Conservation (phyloP, 2,888 invertebrate genomes). For the Cynaeus angustus region DNA sequence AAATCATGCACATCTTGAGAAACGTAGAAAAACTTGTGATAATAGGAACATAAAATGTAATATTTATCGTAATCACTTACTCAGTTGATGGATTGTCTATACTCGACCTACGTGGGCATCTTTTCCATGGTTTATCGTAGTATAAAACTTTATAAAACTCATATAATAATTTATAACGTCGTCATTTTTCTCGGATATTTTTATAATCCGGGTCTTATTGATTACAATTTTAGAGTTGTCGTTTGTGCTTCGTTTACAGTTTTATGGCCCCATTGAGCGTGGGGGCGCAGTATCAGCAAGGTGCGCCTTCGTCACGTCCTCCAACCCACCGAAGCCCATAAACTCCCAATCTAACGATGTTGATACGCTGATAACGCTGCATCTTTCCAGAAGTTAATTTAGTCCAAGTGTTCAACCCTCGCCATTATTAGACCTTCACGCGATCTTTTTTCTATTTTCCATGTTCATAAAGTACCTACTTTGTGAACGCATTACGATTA, state of each 20-base stretch:
- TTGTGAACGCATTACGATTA: slow-evolving; percentile 40
- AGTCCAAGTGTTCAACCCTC: slow-evolving; percentile 56
- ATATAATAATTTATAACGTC: no score
- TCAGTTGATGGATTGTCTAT: no score
- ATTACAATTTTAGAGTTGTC: no score
- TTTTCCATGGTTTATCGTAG: no score
- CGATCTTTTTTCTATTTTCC: slow-evolving; percentile 45
- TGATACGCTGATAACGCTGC: slow-evolving; percentile 61
- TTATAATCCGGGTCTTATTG: no score
- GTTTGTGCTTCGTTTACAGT: background rate
- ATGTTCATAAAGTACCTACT: slow-evolving; percentile 40
- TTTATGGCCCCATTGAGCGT: background rate
- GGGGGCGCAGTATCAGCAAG: slow-evolving; percentile 44
- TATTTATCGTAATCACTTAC: no score
- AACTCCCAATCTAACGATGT: slow-evolving; percentile 61
- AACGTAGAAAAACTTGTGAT: no score
- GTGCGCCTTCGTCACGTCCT: slow-evolving; percentile 60
- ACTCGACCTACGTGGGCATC: no score
- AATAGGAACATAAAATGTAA: no score
- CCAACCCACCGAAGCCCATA: slow-evolving; percentile 60
- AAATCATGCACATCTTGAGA: no score
- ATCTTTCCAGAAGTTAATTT: slow-evolving; percentile 60
- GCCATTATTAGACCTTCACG: slow-evolving; percentile 51
- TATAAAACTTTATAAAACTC: no score
- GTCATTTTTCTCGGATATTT: no score